phyloP scores from a whole-genome alignment of 2,888 invertebrate genomes.

The Halocaridina rubra region DNA sequence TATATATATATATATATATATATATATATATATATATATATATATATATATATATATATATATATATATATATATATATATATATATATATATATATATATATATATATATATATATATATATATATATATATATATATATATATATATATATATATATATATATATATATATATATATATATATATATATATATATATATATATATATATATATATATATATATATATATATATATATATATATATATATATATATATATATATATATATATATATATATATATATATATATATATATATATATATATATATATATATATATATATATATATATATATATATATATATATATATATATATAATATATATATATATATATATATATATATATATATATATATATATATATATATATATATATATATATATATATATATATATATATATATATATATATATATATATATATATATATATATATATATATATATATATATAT shows the following conservation, averaged over 20 bases:
- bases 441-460: background rate
- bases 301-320: slow-evolving; percentile 1
- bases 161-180: slow-evolving; percentile 1
- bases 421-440: background rate
- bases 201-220: background rate
- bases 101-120: background rate
- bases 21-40: background rate
- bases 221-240: slow-evolving; percentile 8
- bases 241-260: slow-evolving; percentile 1
- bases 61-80: background rate
- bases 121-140: background rate
- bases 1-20: background rate
- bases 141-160: background rate
- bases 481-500: background rate
- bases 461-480: background rate
- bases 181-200: slow-evolving; percentile 4
- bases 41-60: background rate
- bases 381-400: background rate
- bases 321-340: background rate
- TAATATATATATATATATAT: background rate
- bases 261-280: background rate
- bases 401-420: background rate
- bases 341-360: background rate
- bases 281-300: slow-evolving; percentile 8
- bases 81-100: background rate